Evolutionary conservation across 2,888 invertebrate genomes (phyloP), one percentile per base, ranked within the genome.

Genomic region (Furcula furcula): DNA sequence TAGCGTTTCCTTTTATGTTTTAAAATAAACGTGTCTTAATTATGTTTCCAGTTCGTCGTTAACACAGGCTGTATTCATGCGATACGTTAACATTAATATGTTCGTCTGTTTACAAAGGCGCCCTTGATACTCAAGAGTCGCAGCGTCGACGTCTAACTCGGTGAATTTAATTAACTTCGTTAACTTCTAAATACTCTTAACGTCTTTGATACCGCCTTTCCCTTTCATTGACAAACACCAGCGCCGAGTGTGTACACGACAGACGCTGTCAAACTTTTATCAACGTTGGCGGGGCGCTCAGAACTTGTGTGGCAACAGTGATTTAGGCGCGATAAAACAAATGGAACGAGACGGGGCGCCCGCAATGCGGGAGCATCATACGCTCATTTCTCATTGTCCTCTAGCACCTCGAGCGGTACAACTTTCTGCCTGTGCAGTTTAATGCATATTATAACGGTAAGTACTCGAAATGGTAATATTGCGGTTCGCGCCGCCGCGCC

Each of bases 141-240:
- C 73, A 67, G 66, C 71, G 82, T 71, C 74, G 76, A 77, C 78
- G 75, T 76, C 80, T 77, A 80, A 84, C 78, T 83, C 76, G 67
- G 68, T 64, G 74, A 85, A 86, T 88, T 87, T 87, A 88, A 88
- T 88, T 88, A 88, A 87, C 83, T 86, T 86, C 80, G 81, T 82
- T 84, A 87, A 86, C 83, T 88, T 84, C 84, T 81, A 86, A 87
- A 88, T 80, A 86, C 85, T 86, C 87, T 85, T 85, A 83, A 83
- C 84, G 80, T 86, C 84, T 87, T 83, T 83, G 85, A 84, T 86
- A 86, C 78, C 75, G 78, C 76, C 56, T 70, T 71, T 66, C 77
- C 76, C 75, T 77, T 74, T 68, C 81, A 83, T 81, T 82, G 81
- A 78, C 78, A 82, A 78, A 78, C 77, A 73, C 67, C 72, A 65